Conservation (phyloP, 2,888 invertebrate genomes). For the Ennomos erosarius region DNA sequence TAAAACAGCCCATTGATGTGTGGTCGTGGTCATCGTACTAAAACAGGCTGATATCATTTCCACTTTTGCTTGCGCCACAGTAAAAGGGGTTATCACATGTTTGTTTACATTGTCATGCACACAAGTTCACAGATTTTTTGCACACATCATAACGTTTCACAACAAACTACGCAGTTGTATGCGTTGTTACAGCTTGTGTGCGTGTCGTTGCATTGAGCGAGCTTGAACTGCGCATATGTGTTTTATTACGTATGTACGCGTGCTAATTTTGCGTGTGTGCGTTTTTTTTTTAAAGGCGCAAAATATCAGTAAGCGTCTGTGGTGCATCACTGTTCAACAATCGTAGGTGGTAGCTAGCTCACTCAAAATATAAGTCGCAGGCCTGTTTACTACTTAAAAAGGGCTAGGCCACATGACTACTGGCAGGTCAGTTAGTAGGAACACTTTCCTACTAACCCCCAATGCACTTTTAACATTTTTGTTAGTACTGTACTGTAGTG, state of each 20-base stretch:
- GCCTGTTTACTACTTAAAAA: no score
- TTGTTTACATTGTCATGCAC: slow-evolving; percentile 34
- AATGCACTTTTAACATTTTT: no score
- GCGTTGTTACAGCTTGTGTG: slow-evolving; percentile 49
- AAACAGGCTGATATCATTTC: slow-evolving; percentile 14
- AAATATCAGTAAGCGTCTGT: slow-evolving; percentile 39
- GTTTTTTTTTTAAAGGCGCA: slow-evolving; percentile 41
- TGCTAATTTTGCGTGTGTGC: slow-evolving; percentile 59
- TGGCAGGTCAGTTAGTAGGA: no score
- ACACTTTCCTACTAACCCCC: no score
- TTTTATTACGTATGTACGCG: slow-evolving; percentile 36
- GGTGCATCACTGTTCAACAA: slow-evolving; percentile 6
- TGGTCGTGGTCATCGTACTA: slow-evolving; percentile 11
- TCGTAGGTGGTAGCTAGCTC: no score
- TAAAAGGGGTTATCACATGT: slow-evolving; percentile 17
- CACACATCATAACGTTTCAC: slow-evolving; percentile 52
- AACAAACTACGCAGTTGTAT: slow-evolving; percentile 76
- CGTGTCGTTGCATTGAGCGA: slow-evolving; percentile 53
- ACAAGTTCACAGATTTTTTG: slow-evolving; percentile 45
- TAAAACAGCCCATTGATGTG: slow-evolving; percentile 1
- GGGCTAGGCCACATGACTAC: no score
- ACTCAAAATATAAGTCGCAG: no score
- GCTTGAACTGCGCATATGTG: slow-evolving; percentile 50
- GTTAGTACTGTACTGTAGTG: no score
- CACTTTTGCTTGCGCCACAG: background rate